These are phyloP conservation scores for Syrista parreyssii DNA, from an alignment of 2,888 invertebrate genomes.

Conservation along the genomic window DNA sequence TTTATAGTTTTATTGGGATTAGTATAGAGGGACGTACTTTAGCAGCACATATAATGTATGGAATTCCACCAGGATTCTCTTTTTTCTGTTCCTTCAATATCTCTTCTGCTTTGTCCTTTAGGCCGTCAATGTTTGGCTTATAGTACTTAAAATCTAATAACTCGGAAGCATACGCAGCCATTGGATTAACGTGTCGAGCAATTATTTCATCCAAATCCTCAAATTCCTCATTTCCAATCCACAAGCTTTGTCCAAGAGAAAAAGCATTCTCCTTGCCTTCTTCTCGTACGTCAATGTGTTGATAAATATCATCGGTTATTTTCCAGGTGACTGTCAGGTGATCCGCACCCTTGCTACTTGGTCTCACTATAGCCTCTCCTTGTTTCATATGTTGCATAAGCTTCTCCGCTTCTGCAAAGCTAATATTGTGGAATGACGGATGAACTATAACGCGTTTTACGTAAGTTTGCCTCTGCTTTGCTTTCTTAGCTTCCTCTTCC, in stretches of 20 bases:
- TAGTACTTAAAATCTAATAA: constrained; percentile 93
- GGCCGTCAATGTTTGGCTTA: constrained; percentile 79
- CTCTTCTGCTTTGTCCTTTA: constrained; percentile 90
- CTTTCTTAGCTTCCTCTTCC: constrained; percentile 85
- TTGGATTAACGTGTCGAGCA: constrained; percentile 94
- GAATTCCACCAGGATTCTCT: constrained; percentile 88
- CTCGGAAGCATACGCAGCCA: constrained; percentile 94
- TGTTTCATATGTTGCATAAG: constrained; percentile 93
- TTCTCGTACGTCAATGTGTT: constrained; percentile 96
- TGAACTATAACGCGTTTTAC: constrained; percentile 97
- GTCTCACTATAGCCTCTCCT: constrained; percentile 95
- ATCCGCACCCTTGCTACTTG: constrained; percentile 96
- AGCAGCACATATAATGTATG: constrained; percentile 86
- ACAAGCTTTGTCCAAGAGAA: constrained; percentile 87
- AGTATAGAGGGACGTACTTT: constrained; percentile 66
- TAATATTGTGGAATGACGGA: constrained; percentile 96
- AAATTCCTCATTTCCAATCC: constrained; percentile 93
- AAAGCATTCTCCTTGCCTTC: constrained; percentile 97
- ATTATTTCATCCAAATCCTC: constrained; percentile 99
- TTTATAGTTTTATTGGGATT: neutral
- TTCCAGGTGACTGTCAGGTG: constrained; percentile 99
- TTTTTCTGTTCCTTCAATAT: constrained; percentile 88
- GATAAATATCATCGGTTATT: constrained; percentile 91
- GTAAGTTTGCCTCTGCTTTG: constrained; percentile 85
- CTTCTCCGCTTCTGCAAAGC: constrained; percentile 91